Conservation (phyloP, 2,797 vertebrate species). For the Megalops cyprinoides region DNA sequence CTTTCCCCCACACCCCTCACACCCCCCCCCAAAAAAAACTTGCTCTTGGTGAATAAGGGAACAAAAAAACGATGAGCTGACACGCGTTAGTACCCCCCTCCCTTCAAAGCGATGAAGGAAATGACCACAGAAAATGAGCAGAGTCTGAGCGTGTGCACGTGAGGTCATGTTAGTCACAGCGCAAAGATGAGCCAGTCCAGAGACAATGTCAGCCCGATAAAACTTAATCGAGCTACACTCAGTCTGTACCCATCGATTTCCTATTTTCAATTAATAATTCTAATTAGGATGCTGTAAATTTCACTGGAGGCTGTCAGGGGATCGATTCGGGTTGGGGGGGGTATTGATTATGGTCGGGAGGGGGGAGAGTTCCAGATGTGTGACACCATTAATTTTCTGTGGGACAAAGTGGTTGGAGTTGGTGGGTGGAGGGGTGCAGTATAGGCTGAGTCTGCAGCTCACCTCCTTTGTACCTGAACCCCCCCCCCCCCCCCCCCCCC, state of each 20-base stretch:
- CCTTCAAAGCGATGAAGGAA: constrained; percentile 35
- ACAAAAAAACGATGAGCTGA: constrained; percentile 52
- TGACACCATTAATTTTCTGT: constrained; percentile 73
- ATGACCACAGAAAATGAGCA: constrained; percentile 48
- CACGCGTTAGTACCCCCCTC: constrained; percentile 48
- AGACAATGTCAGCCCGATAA: constrained; percentile 85
- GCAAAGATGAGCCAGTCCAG: constrained; percentile 55
- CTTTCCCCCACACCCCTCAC: not conserved
- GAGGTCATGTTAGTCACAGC: constrained; percentile 54
- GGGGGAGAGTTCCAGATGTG: constrained; percentile 60
- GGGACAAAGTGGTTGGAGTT: constrained; percentile 19
- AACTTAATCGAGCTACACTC: constrained; percentile 78
- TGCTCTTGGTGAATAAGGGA: constrained; percentile 41
- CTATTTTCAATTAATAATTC: constrained; percentile 97
- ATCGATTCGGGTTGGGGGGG: constrained; percentile 74
- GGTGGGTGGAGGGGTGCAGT: not conserved
- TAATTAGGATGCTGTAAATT: constrained; percentile 91
- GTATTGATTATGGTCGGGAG: constrained; percentile 66
- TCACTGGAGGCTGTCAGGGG: constrained; percentile 67
- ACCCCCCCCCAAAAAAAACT: constrained; percentile 39
- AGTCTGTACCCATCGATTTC: constrained; percentile 96
- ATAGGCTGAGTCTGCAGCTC: not conserved
- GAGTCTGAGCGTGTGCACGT: constrained; percentile 38
- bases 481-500: not conserved
- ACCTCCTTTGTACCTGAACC: not conserved